Percentiles rank a stretch among this genome's conserved stretches.
These are phyloP conservation scores for Ellobium chinense DNA, from an alignment of 2,888 invertebrate genomes.

Conservation along the genomic window DNA sequence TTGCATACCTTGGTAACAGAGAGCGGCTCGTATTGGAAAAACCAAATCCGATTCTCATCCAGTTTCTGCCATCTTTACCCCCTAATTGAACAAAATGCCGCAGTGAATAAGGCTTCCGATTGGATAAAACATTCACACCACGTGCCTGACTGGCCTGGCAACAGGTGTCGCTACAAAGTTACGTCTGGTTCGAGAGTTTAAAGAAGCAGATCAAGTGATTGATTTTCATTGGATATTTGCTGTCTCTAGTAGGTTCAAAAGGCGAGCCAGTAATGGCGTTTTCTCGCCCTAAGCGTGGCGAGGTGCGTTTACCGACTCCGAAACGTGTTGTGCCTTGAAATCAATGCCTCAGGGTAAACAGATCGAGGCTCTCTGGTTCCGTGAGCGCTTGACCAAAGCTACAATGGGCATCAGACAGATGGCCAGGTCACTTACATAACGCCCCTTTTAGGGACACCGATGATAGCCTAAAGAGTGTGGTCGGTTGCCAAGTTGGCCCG, in stretches of 20 bases:
- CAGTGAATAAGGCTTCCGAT: neutral
- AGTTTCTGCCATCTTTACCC: neutral
- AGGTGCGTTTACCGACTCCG: neutral
- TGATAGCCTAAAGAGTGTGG: neutral
- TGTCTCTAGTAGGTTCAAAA: neutral
- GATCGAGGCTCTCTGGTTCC: neutral
- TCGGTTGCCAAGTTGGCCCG: neutral
- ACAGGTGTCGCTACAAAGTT: neutral
- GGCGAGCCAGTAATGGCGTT: neutral
- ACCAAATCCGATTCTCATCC: neutral
- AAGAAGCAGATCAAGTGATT: neutral
- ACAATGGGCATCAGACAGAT: neutral
- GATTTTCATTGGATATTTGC: neutral
- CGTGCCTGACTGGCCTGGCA: neutral
- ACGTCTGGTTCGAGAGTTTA: neutral
- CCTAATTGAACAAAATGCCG: neutral
- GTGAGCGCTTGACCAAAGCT: neutral
- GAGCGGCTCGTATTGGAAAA: neutral
- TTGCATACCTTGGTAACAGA: neutral
- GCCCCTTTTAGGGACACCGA: neutral
- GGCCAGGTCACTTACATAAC: neutral
- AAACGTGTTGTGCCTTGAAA: neutral
- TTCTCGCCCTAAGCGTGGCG: neutral
- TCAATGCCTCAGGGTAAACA: slow-evolving; percentile 5
- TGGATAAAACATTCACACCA: neutral